Evolutionary conservation across 1,140 invertebrate genomes (phyloP), one percentile per base, ranked within the genome.

Genomic region (Oppia nitens): DNA sequence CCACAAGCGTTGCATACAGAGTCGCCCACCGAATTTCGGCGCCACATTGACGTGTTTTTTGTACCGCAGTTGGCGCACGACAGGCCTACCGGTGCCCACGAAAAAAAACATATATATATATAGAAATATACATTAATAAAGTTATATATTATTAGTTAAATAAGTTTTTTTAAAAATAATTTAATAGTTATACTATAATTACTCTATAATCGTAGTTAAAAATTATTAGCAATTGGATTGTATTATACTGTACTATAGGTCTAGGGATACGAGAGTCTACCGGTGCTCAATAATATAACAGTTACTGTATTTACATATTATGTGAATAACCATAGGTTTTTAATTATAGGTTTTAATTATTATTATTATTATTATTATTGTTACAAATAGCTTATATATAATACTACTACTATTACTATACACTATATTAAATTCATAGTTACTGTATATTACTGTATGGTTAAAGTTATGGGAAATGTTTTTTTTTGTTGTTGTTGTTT

Each of bases 1-100:
- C 57, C 57, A 28, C 57, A 59, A 1, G 57, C 57, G 25, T 59
- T 53, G 50, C 57, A 59, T 12, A 59, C 51, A 17, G 57, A 53
- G 12, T 59, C 57, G 3, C 57, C 57, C 1, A 21, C 3, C 6
- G 57, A 9, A 53, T 59, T 59, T 23, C 57, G 26, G 23, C 57
- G 12, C 57, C 57, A 59, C 49, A 53, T 53, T 17, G 57, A 59
- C 9, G 57, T 59, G 3, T 48, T 47, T 26, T 52, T 59, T 28
- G 57, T 59, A 17, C 51, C 57, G 28, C 57, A 59, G 28, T 59
- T 59, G 1, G 57, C 49, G 47, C 57, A 59, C 20, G 45, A 24
- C 20, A 57, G 23, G 9, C 56, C 56, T 57, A 57, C n/a, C 27
- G 2, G 49, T 17, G 6, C 6, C 17, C 17, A 6, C 6, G 17